Evolutionary conservation across 64 coral and sea anemone species (phyloP).

Genomic region (Acropora tenuis): DNA sequence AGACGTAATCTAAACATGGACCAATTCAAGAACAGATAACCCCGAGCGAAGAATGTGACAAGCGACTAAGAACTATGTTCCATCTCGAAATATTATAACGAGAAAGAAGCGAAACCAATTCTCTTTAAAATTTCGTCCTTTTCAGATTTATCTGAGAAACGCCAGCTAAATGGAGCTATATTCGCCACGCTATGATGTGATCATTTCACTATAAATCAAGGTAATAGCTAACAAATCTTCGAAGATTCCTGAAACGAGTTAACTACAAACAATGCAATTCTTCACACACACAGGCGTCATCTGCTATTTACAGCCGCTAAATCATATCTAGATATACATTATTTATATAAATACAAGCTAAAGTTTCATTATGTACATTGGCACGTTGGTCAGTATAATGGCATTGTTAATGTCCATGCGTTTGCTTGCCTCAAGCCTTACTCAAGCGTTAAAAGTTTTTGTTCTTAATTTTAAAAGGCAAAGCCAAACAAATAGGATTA

Average conservation of each 20-base stretch:
- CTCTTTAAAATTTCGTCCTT: not conserved
- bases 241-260: not conserved
- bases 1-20: not conserved
- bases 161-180: not conserved
- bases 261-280: not conserved
- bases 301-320: conserved; percentile 39
- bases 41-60: not conserved
- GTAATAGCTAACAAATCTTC: not conserved
- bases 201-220: not conserved
- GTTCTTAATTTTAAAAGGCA: too few relatives aligned
- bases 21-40: not conserved
- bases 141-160: not conserved
- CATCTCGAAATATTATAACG: not conserved
- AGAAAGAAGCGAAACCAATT: not conserved
- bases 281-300: not conserved
- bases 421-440: not conserved
- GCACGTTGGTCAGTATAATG: not conserved
- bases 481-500: too few relatives aligned
- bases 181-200: not conserved
- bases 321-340: conserved; percentile 54
- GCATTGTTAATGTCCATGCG: not conserved
- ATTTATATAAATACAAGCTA: conserved; percentile 60
- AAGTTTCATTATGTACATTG: conserved; percentile 37
- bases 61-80: conserved; percentile 9
- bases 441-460: not conserved